Conservation (phyloP, 2,113 vertebrate genomes). For the Scomber japonicus region DNA sequence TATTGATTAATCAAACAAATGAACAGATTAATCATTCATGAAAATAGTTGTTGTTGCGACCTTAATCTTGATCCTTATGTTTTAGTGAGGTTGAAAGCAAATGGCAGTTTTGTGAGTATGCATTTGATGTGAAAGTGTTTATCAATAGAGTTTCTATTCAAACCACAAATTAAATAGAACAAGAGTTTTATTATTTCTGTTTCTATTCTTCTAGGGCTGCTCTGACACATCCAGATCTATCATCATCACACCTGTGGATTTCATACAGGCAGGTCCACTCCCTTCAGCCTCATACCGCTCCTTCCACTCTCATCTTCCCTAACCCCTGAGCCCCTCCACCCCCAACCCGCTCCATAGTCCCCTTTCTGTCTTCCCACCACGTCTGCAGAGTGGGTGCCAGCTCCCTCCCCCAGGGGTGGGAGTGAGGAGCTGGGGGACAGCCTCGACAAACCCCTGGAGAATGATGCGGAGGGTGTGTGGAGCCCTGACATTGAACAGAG, state of each 20-base stretch:
- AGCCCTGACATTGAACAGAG: constrained; percentile 99
- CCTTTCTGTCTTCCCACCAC: constrained; percentile 79
- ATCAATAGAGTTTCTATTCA: no score
- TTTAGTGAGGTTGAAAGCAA: no score
- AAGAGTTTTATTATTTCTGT: background rate
- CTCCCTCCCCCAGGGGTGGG: constrained; percentile 96
- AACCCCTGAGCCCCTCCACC: constrained; percentile 14
- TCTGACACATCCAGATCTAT: constrained; percentile 37
- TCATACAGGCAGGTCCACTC: constrained; percentile 6
- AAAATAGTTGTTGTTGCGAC: no score
- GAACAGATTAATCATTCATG: no score
- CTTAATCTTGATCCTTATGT: no score
- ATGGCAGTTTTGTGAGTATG: no score
- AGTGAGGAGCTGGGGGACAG: constrained; percentile 89
- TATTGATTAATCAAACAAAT: no score
- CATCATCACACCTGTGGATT: constrained; percentile 49
- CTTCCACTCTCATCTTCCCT: constrained; percentile 9
- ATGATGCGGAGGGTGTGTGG: constrained; percentile 98
- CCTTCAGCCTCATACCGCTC: constrained; percentile 6
- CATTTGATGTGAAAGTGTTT: no score
- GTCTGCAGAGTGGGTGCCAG: constrained; percentile 89
- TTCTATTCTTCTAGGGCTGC: constrained; percentile 24
- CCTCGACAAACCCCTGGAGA: constrained; percentile 97
- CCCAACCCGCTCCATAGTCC: constrained; percentile 42
- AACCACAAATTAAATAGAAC: background rate